Percentiles rank a stretch among this genome's conserved stretches.
phyloP scores from a whole-genome alignment of 1,140 invertebrate genomes.

The Magallana gigas region DNA sequence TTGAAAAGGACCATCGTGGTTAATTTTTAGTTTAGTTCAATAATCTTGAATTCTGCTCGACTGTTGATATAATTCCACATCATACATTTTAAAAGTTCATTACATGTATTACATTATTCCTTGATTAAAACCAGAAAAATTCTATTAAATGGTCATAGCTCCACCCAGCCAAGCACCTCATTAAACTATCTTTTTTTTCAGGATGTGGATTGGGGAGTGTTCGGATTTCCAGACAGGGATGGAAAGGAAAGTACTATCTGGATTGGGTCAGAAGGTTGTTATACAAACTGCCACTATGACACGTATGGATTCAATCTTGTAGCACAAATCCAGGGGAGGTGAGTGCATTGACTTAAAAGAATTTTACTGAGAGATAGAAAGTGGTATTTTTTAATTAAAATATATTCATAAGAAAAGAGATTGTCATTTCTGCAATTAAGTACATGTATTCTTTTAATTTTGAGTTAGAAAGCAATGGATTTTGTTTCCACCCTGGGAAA shows the following conservation, averaged over 20 bases:
- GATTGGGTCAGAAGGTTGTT: slow-evolving; percentile 92
- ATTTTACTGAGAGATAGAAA: no score
- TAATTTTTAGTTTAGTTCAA: background rate
- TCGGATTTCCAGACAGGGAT: slow-evolving; percentile 87
- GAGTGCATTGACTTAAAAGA: slow-evolving; percentile 59
- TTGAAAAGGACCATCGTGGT: no score
- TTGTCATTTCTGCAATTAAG: background rate
- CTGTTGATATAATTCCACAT: background rate
- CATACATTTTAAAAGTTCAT: background rate
- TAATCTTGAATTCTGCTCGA: background rate
- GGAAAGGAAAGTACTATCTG: slow-evolving; percentile 90
- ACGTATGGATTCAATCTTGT: slow-evolving; percentile 96
- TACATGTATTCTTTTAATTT: background rate
- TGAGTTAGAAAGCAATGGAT: slow-evolving; percentile 91
- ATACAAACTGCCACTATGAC: slow-evolving; percentile 96
- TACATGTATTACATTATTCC: background rate
- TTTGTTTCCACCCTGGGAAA: slow-evolving; percentile 91
- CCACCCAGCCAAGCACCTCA: background rate
- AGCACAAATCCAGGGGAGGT: slow-evolving; percentile 92
- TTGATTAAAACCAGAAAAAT: background rate
- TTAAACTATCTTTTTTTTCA: slow-evolving; percentile 69
- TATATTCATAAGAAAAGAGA: background rate
- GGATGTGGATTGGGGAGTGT: slow-evolving; percentile 86
- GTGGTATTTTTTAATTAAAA: background rate
- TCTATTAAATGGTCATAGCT: no score